A percentile compares a stretch with the other conserved stretches of the same genome.
Evolutionary conservation across 2,797 vertebrate species (phyloP).

Genomic region (Balearica regulorum): DNA sequence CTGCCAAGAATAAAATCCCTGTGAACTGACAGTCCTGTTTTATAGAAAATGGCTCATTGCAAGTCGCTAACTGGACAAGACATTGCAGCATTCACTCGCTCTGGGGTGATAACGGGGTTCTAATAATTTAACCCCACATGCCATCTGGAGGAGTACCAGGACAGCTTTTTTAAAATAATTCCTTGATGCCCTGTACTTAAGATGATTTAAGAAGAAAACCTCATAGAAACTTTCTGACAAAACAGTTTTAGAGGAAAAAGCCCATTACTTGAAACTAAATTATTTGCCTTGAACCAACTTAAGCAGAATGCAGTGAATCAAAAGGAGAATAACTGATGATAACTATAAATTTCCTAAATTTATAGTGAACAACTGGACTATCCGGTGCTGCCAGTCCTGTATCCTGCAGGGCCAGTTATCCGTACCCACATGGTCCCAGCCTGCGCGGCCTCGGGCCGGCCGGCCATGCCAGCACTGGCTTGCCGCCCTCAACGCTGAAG

Average conservation of each 20-base stretch:
- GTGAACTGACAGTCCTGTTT: background rate
- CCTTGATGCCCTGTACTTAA: background rate
- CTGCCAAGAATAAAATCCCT: background rate
- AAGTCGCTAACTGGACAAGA: background rate
- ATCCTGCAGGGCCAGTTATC: background rate
- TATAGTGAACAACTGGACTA: background rate
- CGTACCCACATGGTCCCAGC: fast-evolving
- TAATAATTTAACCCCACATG: background rate
- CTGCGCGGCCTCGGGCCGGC: background rate
- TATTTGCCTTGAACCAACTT: background rate
- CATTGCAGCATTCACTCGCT: too few relatives aligned
- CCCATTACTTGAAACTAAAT: background rate
- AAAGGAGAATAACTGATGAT: background rate
- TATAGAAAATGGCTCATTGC: background rate
- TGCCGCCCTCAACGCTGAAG: background rate
- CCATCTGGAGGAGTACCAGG: background rate
- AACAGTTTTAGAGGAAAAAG: background rate
- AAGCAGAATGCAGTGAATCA: background rate
- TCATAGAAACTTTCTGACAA: background rate
- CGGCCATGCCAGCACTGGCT: background rate
- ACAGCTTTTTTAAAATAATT: background rate
- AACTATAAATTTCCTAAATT: background rate
- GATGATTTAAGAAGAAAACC: background rate
- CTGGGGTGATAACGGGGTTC: background rate
- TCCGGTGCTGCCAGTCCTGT: background rate